Base-by-base conservation (phyloP, 1,140 invertebrate species). In the Limonius californicus region DNA sequence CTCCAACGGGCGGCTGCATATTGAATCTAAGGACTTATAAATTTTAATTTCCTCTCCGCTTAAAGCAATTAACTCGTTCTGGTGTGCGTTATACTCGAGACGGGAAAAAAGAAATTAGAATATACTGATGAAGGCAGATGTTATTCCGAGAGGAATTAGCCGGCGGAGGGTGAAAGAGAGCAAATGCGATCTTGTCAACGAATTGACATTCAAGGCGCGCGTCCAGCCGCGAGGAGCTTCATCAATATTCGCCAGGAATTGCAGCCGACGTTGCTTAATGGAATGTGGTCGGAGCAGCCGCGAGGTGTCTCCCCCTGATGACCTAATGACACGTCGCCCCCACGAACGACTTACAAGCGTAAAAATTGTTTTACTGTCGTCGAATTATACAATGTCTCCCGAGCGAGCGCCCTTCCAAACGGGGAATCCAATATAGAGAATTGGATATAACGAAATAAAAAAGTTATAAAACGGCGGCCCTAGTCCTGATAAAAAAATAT, bases 371-470 rank as follows among this genome's bases (percentile, higher is more conserved):
- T 65, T 65, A 65, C 63, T 58, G 55, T 54, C 63, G 43, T 45
- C 39, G 55, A 56, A 65, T 65, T 65, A 65, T 57, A 62, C 54
- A 62, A 62, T 62, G 45, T 62, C 61, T 62, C 61, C 61, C 54
- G 55, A 23, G 61, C 55, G 61, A 57, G 39, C 61, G 61, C 61
- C 53, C 54, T 50, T 55, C 56, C 61, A 62, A 62, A 62, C 60
- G 57, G 27, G 32, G 63, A 62, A 62, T 45, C 59, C 63, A 65
- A 65, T 65, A 65, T 65, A 65, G 59, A 55, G 59, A 59, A 65
- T 65, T 65, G 63, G 63, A 65, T 65, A 58, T 65, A 65, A 65
- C 59, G 59, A 56, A 65, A 65, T 65, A 65, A 65, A 65, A 65
- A 65, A 65, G 59, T 65, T 61, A 65, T 65, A 65, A 65, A 65